These are phyloP conservation scores for Calidris pugnax DNA, from an alignment of 2,113 vertebrate species.

Conservation along the genomic window DNA sequence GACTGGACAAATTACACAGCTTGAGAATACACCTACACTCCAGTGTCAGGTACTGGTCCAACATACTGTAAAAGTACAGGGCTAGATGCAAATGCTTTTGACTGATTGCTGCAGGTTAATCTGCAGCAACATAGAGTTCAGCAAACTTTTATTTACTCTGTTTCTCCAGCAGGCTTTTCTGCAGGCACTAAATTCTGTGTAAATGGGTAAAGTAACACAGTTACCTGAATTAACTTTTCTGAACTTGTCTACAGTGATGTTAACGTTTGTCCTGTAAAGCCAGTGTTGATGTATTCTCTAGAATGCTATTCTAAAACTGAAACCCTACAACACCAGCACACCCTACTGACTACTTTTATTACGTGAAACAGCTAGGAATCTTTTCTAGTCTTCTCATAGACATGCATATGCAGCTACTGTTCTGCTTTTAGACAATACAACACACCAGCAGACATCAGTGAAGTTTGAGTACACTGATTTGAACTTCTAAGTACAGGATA, in stretches of 20 bases:
- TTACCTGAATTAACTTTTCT: neutral
- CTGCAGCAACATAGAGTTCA: neutral
- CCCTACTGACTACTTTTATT: neutral
- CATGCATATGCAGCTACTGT: neutral
- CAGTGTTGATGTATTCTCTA: neutral
- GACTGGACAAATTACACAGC: neutral
- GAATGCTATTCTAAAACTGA: neutral
- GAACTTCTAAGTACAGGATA: neutral
- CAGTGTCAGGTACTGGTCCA: neutral
- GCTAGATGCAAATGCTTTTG: neutral
- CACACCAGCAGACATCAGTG: neutral
- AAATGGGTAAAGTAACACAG: neutral
- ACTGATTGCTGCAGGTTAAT: neutral
- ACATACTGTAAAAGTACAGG: neutral
- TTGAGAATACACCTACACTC: neutral
- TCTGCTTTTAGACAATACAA: neutral
- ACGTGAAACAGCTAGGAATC: neutral
- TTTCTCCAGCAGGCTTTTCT: neutral
- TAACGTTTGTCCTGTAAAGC: neutral
- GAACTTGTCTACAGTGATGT: neutral
- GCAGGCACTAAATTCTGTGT: neutral
- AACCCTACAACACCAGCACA: neutral
- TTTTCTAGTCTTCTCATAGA: neutral
- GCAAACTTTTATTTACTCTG: neutral
- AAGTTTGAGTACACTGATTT: neutral